Conservation (phyloP, 2,888 invertebrate species). For the Carcina quercana region DNA sequence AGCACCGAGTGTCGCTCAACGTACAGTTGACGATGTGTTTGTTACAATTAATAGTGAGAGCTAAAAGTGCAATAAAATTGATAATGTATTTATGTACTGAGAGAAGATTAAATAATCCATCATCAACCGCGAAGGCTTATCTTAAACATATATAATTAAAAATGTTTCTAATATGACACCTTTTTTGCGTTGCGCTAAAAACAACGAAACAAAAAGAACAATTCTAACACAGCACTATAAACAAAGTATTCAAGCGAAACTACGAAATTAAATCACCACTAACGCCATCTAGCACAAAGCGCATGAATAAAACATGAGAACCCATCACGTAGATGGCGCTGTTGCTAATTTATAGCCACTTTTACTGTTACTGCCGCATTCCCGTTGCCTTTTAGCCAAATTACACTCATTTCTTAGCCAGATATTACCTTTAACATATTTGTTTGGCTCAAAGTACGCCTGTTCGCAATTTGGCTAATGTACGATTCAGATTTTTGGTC, state of each 20-base stretch:
- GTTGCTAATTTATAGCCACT: conserved; percentile 16
- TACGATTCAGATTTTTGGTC: conserved; percentile 43
- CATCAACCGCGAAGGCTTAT: too few relatives aligned
- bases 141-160: too few relatives aligned
- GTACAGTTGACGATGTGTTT: not conserved
- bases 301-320: conserved; percentile 59
- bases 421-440: conserved; percentile 36
- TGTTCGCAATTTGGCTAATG: conserved; percentile 50
- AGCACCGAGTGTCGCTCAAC: conserved; percentile 1
- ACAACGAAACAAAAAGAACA: not conserved
- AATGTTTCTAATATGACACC: too few relatives aligned
- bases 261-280: conserved; percentile 58
- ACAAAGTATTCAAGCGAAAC: too few relatives aligned
- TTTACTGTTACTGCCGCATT: conserved; percentile 46
- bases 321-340: conserved; percentile 21
- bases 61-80: too few relatives aligned
- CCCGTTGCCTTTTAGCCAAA: conserved; percentile 56
- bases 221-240: too few relatives aligned
- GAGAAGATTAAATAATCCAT: too few relatives aligned
- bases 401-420: conserved; percentile 36
- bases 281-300: conserved; percentile 54
- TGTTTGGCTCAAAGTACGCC: conserved; percentile 36
- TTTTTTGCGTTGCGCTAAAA: too few relatives aligned
- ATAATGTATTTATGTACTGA: too few relatives aligned
- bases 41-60: too few relatives aligned